A percentile compares a stretch with the other conserved stretches of the same genome.
Evolutionary conservation across 2,113 vertebrate species (phyloP).

Genomic region (Hippocampus comes): DNA sequence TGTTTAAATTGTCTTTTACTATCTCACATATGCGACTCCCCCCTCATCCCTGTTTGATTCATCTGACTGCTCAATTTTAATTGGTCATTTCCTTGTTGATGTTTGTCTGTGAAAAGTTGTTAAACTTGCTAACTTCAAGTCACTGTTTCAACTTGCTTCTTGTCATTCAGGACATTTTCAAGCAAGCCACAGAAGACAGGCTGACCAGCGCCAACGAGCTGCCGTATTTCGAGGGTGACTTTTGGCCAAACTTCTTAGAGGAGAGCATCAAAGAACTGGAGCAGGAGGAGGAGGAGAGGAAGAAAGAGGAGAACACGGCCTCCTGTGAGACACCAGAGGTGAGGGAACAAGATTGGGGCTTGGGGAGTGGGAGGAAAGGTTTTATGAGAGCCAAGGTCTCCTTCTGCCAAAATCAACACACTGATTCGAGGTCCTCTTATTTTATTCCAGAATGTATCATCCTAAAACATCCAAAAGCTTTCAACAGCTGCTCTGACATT

Average conservation of each 20-base stretch:
- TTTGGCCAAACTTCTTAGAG: constrained; percentile 98
- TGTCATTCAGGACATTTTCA: constrained; percentile 89
- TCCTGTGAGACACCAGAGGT: constrained; percentile 90
- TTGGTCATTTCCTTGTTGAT: not conserved
- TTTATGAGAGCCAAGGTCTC: not conserved
- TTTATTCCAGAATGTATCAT: not conserved
- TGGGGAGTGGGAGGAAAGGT: not conserved
- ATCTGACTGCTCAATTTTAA: not conserved
- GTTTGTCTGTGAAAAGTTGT: not conserved
- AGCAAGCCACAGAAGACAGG: constrained; percentile 95
- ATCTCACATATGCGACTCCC: not conserved
- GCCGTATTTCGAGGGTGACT: constrained; percentile 97
- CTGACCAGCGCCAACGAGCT: constrained; percentile 94
- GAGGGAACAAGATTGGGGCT: constrained; percentile 14
- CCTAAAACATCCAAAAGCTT: not conserved
- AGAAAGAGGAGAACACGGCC: constrained; percentile 95
- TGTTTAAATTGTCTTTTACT: not conserved
- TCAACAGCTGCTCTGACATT: constrained; percentile 2
- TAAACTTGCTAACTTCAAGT: not conserved
- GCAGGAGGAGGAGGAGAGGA: constrained; percentile 96
- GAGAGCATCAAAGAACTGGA: constrained; percentile 98
- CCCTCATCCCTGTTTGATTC: not conserved
- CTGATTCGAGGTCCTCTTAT: constrained; percentile 1
- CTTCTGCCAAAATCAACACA: constrained; percentile 23
- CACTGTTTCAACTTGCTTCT: constrained; percentile 18